Conservation (phyloP, 1,140 invertebrate species). For the Dendroctonus ponderosae region DNA sequence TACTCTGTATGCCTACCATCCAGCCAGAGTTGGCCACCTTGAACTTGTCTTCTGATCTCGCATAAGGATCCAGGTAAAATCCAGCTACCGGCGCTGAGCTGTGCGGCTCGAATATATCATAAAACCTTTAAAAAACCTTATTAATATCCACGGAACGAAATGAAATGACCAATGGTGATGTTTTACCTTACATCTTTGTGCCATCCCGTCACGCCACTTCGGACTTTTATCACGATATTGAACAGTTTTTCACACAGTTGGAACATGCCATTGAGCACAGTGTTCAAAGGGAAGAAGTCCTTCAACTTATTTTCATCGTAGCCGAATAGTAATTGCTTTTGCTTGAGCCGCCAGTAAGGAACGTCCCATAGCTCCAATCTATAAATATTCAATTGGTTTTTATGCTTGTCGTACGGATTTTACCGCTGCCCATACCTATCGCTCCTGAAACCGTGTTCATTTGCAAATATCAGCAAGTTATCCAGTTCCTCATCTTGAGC, state of each 20-base stretch:
- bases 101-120: slow-evolving; percentile 75
- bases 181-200: slow-evolving; percentile 72
- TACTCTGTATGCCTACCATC: slow-evolving; percentile 67
- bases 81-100: slow-evolving; percentile 66
- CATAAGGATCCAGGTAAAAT: slow-evolving; percentile 83
- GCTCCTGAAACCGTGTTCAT: slow-evolving; percentile 67
- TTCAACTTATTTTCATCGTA: slow-evolving; percentile 70
- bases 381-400: slow-evolving; percentile 5
- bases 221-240: slow-evolving; percentile 76
- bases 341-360: slow-evolving; percentile 79
- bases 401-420: slow-evolving; percentile 10
- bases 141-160: not conserved
- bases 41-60: slow-evolving; percentile 63
- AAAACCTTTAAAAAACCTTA: slow-evolving; percentile 54
- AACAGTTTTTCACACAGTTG: slow-evolving; percentile 74
- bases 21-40: slow-evolving; percentile 58
- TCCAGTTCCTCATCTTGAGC: slow-evolving; percentile 75
- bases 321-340: slow-evolving; percentile 62
- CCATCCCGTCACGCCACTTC: slow-evolving; percentile 68
- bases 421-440: slow-evolving; percentile 38
- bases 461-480: slow-evolving; percentile 72
- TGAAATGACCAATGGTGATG: not conserved
- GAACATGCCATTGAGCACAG: slow-evolving; percentile 75
- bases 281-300: slow-evolving; percentile 81
- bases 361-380: slow-evolving; percentile 79